Evolutionary conservation across 2,113 vertebrate species (phyloP).

Genomic region (Chloropsis cyanopogon): DNA sequence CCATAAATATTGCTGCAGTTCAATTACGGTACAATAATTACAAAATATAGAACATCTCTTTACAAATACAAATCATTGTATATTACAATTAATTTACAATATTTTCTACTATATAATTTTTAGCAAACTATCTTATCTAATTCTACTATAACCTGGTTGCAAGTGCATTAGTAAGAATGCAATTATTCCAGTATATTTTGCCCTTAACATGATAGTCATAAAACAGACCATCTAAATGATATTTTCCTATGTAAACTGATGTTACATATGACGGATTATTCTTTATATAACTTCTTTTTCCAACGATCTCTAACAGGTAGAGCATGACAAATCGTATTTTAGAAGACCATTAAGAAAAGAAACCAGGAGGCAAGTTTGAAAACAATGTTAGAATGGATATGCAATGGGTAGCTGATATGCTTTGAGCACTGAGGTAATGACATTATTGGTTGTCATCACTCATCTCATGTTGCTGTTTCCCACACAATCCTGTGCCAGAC

Average conservation of each 20-base stretch:
- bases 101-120: constrained; percentile 86
- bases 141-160: constrained; percentile 90
- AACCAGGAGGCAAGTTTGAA: constrained; percentile 61
- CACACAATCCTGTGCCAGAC: background rate
- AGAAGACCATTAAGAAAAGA: constrained; percentile 55
- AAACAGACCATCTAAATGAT: constrained; percentile 70
- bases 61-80: constrained; percentile 94
- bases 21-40: constrained; percentile 93
- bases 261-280: constrained; percentile 68
- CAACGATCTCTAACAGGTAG: constrained; percentile 46
- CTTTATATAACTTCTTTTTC: constrained; percentile 54
- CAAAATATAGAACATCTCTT: constrained; percentile 99
- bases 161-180: constrained; percentile 87
- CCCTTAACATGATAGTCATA: constrained; percentile 77
- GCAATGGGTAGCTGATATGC: constrained; percentile 83
- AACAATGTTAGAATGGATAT: constrained; percentile 60
- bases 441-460: constrained; percentile 89
- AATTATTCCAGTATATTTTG: constrained; percentile 87
- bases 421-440: constrained; percentile 88
- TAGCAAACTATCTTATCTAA: constrained; percentile 84
- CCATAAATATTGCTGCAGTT: constrained; percentile 96
- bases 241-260: constrained; percentile 72
- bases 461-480: constrained; percentile 25
- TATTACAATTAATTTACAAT: constrained; percentile 96
- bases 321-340: constrained; percentile 45